Evolutionary conservation across 2,113 vertebrate genomes (phyloP), one percentile per base, ranked within the genome.

Genomic region (Channa maculata): DNA sequence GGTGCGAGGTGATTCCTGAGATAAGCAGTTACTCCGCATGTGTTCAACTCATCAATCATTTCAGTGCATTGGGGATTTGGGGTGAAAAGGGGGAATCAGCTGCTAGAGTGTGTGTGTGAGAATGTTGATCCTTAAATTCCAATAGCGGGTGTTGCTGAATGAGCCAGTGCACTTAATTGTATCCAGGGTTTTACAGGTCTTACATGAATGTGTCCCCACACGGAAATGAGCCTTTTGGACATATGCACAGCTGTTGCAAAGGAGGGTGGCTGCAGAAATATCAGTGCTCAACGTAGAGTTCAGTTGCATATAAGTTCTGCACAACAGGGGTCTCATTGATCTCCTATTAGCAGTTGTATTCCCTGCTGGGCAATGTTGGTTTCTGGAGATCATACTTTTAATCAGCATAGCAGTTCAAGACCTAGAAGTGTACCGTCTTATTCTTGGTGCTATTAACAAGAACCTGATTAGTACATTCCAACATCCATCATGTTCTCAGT

Each of bases 141-240:
- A 71, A 77, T 55, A 80, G 88, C 92, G 91, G 90, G 91, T 93
- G 89, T 69, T 71, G 75, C 44, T 63, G 58, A 75, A 70, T 76
- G 68, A 83, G 76, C 85, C 68, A 57, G 36, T 85, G 83, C 57
- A 10, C 66, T 78, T 63, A 59, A 86, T 76, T 78, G 63, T 65
- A 83, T 77, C 64, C 71, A 60, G 63, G 77, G 54, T 80, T 80
- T 84, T 87, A 75, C 65, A 59, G 43, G 69, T 75, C 84, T 85
- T 52, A 38, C 65, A 64, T 64, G 62, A 82, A 72, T 65, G 45
- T 85, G 71, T 83, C 69, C 14, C 65, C 64, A 77, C 55, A 82
- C 62, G 82, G 82, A 88, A 92, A 81, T 82, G 69, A 88, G 75
- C 67, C 49, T 66, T 79, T 78, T 62, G 45, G 71, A 73, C 45